phyloP scores from a whole-genome alignment of 2,113 vertebrate species.

The Chlorodrepanis virens region DNA sequence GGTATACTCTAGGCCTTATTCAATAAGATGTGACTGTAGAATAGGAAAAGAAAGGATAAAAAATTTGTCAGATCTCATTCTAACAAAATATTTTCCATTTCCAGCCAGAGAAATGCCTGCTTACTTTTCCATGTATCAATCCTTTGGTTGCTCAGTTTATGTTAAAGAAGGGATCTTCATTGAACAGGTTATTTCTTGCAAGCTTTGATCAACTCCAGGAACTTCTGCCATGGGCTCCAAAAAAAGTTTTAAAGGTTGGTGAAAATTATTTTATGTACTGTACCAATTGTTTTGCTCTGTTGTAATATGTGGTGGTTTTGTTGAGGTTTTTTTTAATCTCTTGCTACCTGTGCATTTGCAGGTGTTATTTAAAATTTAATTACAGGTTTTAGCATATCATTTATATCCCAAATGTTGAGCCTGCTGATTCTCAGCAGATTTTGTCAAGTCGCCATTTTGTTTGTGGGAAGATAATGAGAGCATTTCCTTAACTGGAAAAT shows the following conservation, averaged over 20 bases:
- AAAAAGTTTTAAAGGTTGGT: constrained; percentile 88
- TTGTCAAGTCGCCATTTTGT: background rate
- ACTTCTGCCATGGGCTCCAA: constrained; percentile 85
- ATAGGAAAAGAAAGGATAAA: background rate
- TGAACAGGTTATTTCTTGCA: constrained; percentile 81
- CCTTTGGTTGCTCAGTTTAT: constrained; percentile 88
- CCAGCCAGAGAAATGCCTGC: constrained; percentile 83
- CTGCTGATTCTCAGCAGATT: background rate
- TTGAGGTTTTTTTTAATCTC: background rate
- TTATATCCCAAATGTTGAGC: background rate
- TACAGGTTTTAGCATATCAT: background rate
- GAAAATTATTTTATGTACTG: background rate
- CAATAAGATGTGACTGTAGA: background rate
- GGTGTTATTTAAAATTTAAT: background rate
- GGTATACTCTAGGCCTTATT: background rate
- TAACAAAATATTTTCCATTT: constrained; percentile 32
- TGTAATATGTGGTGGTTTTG: background rate
- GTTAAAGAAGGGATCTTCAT: constrained; percentile 77
- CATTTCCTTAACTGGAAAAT: background rate
- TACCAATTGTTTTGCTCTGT: background rate
- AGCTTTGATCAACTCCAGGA: constrained; percentile 78
- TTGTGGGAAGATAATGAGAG: background rate
- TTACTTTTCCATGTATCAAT: constrained; percentile 86
- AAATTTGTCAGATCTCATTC: background rate
- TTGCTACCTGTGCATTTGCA: background rate